These are phyloP conservation scores for Caenorhabditis imperialis DNA, from an alignment of 2,888 invertebrate species.

Conservation along the genomic window DNA sequence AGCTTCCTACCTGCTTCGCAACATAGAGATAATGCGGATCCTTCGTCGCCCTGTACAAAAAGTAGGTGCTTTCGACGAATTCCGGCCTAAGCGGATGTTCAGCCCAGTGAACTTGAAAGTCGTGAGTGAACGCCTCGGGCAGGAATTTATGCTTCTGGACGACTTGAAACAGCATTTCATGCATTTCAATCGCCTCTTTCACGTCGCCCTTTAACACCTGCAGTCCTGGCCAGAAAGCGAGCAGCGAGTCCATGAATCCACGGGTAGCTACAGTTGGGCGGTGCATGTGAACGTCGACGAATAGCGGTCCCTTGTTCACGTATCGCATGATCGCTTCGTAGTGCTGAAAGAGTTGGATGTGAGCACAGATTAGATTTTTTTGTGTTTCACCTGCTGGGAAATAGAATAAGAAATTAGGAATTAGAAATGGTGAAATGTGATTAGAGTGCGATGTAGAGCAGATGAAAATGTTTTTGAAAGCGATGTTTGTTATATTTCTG, in stretches of 20 bases:
- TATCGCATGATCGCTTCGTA: constrained; percentile 82
- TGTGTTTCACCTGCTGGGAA: too few relatives aligned
- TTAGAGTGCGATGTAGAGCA: too few relatives aligned
- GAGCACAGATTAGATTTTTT: too few relatives aligned
- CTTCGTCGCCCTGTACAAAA: constrained; percentile 92
- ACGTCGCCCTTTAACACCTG: constrained; percentile 88
- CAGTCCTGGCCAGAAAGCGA: constrained; percentile 98
- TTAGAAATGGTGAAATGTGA: too few relatives aligned
- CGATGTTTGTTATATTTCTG: too few relatives aligned
- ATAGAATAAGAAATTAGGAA: too few relatives aligned
- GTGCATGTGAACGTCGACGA: constrained; percentile 95
- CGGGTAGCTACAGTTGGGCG: constrained; percentile 92
- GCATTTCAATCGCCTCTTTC: constrained; percentile 97
- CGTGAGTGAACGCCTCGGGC: constrained; percentile 97
- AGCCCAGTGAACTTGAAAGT: constrained; percentile 98
- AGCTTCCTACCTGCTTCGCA: constrained; percentile 83
- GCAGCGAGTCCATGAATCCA: constrained; percentile 95
- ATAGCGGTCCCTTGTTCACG: constrained; percentile 93
- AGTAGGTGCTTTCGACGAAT: constrained; percentile 97
- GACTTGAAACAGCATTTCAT: constrained; percentile 98
- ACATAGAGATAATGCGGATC: constrained; percentile 95
- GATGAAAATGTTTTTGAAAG: too few relatives aligned
- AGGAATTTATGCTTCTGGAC: constrained; percentile 97
- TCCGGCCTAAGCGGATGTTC: constrained; percentile 95
- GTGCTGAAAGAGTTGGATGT: constrained; percentile 62